Evolutionary conservation across 2,113 vertebrate species (phyloP).

Genomic region (Cromileptes altivelis): DNA sequence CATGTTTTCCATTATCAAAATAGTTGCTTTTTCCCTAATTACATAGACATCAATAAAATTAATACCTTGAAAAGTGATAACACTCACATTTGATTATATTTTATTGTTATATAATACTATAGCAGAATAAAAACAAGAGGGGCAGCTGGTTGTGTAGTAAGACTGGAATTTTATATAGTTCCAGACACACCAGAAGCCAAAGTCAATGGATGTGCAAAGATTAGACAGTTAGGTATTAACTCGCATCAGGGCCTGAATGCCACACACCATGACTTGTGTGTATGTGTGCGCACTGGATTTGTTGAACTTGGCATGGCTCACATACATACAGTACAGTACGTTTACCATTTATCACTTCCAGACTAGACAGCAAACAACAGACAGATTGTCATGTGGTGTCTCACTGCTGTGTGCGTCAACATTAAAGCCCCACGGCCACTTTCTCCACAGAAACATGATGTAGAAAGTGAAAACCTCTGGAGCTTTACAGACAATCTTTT

Average conservation of each 20-base stretch:
- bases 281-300: conserved; percentile 1
- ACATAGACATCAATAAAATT: background rate
- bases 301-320: conserved; percentile 5
- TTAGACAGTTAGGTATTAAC: conserved; percentile 67
- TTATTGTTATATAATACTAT: conserved; percentile 24
- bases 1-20: background rate
- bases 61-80: background rate
- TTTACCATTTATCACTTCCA: conserved; percentile 57
- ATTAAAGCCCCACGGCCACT: conserved; percentile 3
- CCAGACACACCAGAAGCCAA: background rate
- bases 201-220: conserved; percentile 30
- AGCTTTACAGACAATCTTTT: background rate
- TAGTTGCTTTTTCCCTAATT: background rate
- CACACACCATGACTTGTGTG: background rate
- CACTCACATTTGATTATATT: background rate
- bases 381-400: conserved; percentile 3
- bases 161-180: background rate
- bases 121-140: background rate
- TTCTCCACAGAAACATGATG: background rate
- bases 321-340: background rate
- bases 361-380: conserved; percentile 63
- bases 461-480: background rate
- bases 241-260: background rate
- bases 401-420: conserved; percentile 17
- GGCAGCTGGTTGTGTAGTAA: background rate